Percentiles rank a stretch among this genome's conserved stretches.
Conservation (phyloP, 2,113 vertebrate genomes). For the Lepus timidus region DNA sequence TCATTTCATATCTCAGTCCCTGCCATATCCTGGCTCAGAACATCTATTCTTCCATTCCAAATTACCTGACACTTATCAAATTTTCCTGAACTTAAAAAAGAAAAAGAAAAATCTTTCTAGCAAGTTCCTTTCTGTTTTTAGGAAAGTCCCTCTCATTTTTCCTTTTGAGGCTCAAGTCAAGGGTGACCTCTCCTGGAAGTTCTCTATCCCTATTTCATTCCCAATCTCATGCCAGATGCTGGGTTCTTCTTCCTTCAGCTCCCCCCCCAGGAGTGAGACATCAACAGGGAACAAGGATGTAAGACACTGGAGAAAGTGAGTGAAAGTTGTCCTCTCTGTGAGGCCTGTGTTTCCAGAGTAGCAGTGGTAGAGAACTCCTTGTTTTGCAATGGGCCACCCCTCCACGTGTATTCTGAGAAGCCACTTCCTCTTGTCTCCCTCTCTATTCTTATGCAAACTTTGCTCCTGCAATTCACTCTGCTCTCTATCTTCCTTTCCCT, state of each 20-base stretch:
- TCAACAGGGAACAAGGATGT: background rate
- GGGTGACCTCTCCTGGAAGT: background rate
- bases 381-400: background rate
- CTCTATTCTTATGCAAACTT: background rate
- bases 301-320: background rate
- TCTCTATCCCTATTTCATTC: background rate
- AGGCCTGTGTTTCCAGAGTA: background rate
- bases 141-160: background rate
- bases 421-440: background rate
- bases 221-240: accelerated
- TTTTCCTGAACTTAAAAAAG: background rate
- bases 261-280: background rate
- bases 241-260: background rate
- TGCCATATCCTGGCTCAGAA: background rate
- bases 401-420: background rate
- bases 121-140: background rate
- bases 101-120: background rate
- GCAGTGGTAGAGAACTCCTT: background rate
- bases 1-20: background rate
- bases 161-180: background rate
- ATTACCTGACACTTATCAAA: background rate
- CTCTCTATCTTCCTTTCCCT: background rate
- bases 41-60: background rate
- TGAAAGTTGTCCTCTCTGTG: background rate
- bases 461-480: background rate